A percentile compares a stretch with the other conserved stretches of the same genome.
phyloP scores from a whole-genome alignment of 2,888 invertebrate genomes.

The Drosophila kokeensis region DNA sequence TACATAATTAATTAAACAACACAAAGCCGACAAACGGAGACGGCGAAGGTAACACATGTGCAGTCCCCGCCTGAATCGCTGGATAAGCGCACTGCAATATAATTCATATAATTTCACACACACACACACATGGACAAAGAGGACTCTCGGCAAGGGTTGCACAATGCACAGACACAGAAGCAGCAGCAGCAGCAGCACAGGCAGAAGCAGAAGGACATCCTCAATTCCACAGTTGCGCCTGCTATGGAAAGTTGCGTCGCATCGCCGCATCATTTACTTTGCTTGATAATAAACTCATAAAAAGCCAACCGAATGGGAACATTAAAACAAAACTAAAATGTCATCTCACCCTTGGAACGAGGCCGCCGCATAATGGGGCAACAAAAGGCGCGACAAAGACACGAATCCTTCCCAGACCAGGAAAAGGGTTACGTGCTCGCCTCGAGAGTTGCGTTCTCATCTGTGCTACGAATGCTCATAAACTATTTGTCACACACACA shows the following conservation, averaged over 20 bases:
- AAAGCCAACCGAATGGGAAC: slow-evolving; percentile 65
- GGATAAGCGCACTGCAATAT: slow-evolving; percentile 46
- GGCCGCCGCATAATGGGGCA: slow-evolving; percentile 71
- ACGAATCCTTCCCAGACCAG: slow-evolving; percentile 18
- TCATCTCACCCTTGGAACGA: slow-evolving; percentile 69
- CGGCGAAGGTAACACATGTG: slow-evolving; percentile 47
- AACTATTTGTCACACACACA: slow-evolving; percentile 58
- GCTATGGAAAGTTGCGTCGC: slow-evolving; percentile 28
- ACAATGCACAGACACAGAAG: slow-evolving; percentile 7
- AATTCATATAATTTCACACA: slow-evolving; percentile 57
- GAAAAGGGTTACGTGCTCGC: slow-evolving; percentile 51
- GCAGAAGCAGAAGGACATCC: not conserved
- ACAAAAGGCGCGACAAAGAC: slow-evolving; percentile 56
- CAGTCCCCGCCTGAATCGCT: slow-evolving; percentile 10
- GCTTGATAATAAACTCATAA: slow-evolving; percentile 79
- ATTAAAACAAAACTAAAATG: slow-evolving; percentile 78
- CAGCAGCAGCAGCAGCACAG: not conserved
- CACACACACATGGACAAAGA: slow-evolving; percentile 6
- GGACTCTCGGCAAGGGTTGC: slow-evolving; percentile 49
- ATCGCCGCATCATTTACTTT: slow-evolving; percentile 58
- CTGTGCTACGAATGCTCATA: slow-evolving; percentile 15
- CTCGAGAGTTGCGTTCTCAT: slow-evolving; percentile 24
- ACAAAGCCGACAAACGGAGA: slow-evolving; percentile 55
- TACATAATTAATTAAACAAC: slow-evolving; percentile 82
- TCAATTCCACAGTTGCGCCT: slow-evolving; percentile 21